Percentiles rank a stretch among this genome's conserved stretches.
Evolutionary conservation across 2,113 vertebrate species (phyloP).

Genomic region (Osmerus mordax): DNA sequence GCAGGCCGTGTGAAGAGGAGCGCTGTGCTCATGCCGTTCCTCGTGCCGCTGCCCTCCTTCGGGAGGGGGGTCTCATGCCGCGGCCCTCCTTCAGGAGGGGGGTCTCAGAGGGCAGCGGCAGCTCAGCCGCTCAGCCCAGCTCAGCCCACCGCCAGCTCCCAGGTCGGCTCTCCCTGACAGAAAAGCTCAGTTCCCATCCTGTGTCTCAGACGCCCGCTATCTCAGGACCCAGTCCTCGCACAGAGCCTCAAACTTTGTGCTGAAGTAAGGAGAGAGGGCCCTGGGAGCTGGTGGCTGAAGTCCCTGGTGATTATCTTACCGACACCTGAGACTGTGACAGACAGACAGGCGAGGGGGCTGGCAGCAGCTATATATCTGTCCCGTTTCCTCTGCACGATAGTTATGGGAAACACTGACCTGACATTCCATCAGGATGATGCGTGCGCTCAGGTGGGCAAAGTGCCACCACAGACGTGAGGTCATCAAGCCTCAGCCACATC

Average conservation of each 20-base stretch:
- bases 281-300: constrained; percentile 28
- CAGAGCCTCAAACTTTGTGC: neutral
- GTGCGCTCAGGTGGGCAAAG: constrained; percentile 6
- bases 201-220: too few relatives aligned
- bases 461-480: neutral
- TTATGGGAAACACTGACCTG: constrained; percentile 34
- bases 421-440: constrained; percentile 45
- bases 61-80: too few relatives aligned
- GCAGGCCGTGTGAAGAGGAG: too few relatives aligned
- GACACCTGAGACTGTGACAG: constrained; percentile 47
- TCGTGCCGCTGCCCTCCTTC: too few relatives aligned
- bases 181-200: too few relatives aligned
- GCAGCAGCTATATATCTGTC: constrained; percentile 22
- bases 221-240: too few relatives aligned
- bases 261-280: constrained; percentile 32
- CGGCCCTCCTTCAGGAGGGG: too few relatives aligned
- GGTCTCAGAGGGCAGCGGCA: too few relatives aligned
- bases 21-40: too few relatives aligned
- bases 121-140: too few relatives aligned
- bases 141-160: too few relatives aligned
- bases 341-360: constrained; percentile 41
- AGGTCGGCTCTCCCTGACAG: too few relatives aligned
- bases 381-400: constrained; percentile 19
- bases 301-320: constrained; percentile 52
- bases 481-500: neutral